These are phyloP conservation scores for Pteruthius melanotis DNA, from an alignment of 2,113 vertebrate species.

Conservation along the genomic window DNA sequence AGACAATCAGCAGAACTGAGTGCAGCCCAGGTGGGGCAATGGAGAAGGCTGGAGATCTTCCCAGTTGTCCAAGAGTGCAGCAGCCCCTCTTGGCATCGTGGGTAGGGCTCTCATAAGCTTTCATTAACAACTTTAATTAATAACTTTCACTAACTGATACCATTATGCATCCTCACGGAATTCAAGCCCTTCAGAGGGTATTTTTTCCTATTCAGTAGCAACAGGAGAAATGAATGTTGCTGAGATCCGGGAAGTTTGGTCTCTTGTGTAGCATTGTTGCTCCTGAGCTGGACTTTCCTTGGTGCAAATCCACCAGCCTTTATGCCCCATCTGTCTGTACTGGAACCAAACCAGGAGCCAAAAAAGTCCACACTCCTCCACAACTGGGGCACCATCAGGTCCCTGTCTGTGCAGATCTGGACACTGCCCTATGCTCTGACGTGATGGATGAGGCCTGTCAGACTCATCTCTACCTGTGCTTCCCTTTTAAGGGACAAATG, in stretches of 20 bases:
- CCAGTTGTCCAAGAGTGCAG: fast-evolving
- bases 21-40: neutral
- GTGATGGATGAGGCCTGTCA: fast-evolving
- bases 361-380: neutral
- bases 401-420: fast-evolving
- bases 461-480: fast-evolving
- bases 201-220: neutral
- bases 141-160: neutral
- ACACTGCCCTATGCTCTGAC: neutral
- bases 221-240: neutral
- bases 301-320: too few species aligned
- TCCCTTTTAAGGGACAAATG: neutral
- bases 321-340: fast-evolving
- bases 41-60: neutral
- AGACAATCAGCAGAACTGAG: neutral
- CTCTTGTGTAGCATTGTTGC: neutral
- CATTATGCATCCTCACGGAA: neutral
- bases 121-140: neutral
- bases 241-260: neutral
- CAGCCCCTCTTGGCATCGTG: fast-evolving
- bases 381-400: neutral
- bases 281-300: neutral
- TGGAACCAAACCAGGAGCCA: neutral
- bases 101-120: neutral
- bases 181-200: neutral